A percentile compares a stretch with the other conserved stretches of the same genome.
Evolutionary conservation across 2,113 vertebrate species (phyloP).

Genomic region (Rhabdomys dilectus): DNA sequence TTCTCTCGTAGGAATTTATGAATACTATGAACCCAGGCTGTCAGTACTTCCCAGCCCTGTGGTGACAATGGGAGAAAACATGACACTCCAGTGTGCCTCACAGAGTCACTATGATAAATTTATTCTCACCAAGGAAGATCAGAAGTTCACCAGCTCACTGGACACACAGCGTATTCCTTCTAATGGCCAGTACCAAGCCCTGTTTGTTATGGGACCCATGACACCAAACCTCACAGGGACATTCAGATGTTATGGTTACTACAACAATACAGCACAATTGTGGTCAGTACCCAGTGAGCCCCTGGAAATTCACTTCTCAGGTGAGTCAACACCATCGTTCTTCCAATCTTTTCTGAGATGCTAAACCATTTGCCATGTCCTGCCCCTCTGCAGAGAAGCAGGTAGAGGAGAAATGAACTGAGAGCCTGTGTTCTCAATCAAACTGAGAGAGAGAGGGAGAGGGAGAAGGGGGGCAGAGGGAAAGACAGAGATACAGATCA

Average conservation of each 20-base stretch:
- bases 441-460: too few relatives aligned
- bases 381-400: too few relatives aligned
- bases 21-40: not conserved
- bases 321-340: too few relatives aligned
- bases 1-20: not conserved
- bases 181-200: rapidly evolving
- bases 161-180: too few relatives aligned
- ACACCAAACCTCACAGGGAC: not conserved
- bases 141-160: not conserved
- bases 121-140: not conserved
- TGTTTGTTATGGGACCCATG: not conserved
- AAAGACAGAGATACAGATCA: too few relatives aligned
- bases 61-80: rapidly evolving
- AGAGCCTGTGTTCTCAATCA: too few relatives aligned
- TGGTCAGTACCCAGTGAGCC: not conserved
- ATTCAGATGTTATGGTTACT: not conserved
- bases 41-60: not conserved
- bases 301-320: not conserved
- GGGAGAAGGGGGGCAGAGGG: too few relatives aligned
- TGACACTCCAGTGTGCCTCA: not conserved
- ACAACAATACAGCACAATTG: not conserved
- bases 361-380: too few relatives aligned
- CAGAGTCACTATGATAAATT: too few relatives aligned
- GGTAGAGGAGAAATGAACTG: too few relatives aligned
- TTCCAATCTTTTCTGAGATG: too few relatives aligned